Evolutionary conservation across 2,888 invertebrate genomes (phyloP).

Genomic region (Nineta flava): DNA sequence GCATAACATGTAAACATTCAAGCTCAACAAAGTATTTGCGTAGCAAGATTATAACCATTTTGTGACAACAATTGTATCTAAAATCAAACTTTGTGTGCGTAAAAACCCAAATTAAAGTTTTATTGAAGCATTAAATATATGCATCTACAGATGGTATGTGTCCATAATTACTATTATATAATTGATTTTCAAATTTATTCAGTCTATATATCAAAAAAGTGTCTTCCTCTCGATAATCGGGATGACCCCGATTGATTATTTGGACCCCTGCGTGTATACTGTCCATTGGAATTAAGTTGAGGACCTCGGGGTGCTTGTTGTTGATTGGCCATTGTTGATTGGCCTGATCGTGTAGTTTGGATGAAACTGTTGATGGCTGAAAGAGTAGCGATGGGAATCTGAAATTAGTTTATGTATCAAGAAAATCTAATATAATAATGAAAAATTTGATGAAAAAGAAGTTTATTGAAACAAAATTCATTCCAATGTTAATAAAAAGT

Average conservation of each 20-base stretch:
- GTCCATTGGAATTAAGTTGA: background rate
- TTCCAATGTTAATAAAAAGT: too few relatives aligned
- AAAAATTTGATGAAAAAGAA: background rate
- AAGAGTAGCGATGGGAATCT: slow-evolving; percentile 26
- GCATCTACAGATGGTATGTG: too few relatives aligned
- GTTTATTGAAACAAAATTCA: background rate
- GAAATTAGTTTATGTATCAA: slow-evolving; percentile 12
- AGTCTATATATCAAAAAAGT: background rate
- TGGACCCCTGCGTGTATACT: background rate
- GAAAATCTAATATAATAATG: background rate
- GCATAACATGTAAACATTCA: too few relatives aligned
- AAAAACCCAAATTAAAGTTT: too few relatives aligned
- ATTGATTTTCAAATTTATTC: too few relatives aligned
- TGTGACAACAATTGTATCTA: too few relatives aligned
- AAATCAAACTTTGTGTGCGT: too few relatives aligned
- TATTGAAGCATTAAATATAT: too few relatives aligned
- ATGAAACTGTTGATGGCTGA: slow-evolving; percentile 24
- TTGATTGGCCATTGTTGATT: slow-evolving; percentile 13
- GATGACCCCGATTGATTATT: background rate
- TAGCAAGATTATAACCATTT: too few relatives aligned
- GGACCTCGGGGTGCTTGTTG: slow-evolving; percentile 5
- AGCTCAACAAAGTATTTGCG: too few relatives aligned
- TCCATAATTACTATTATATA: too few relatives aligned
- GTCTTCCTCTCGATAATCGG: background rate
- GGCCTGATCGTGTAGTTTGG: slow-evolving; percentile 23